Percentiles rank a stretch among this genome's conserved stretches.
Conservation (phyloP, 2,888 invertebrate species). For the Dione juno region DNA sequence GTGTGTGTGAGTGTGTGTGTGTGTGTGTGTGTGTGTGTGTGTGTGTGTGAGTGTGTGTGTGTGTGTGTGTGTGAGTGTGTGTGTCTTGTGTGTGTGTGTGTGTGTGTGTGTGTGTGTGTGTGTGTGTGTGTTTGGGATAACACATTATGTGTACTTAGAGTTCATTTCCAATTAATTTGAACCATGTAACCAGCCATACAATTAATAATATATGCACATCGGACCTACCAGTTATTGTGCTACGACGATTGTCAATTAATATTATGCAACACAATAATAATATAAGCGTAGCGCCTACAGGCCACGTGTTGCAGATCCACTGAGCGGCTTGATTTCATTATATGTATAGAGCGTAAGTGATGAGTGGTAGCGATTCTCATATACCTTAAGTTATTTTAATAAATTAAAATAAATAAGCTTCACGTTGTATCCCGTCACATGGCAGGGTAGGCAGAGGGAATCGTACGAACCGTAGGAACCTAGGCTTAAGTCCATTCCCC, state of each 20-base stretch:
- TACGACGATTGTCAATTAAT: constrained; percentile 1
- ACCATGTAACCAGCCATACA: background rate
- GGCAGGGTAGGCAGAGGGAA: background rate
- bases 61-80: too few relatives aligned
- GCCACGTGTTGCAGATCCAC: constrained; percentile 41
- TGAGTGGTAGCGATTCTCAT: constrained; percentile 18
- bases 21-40: too few relatives aligned
- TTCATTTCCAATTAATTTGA: background rate
- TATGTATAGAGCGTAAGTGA: constrained; percentile 13
- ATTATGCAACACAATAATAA: constrained; percentile 17
- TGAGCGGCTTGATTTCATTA: constrained; percentile 39
- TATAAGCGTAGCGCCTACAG: constrained; percentile 8
- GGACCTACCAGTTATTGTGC: background rate
- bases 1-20: too few relatives aligned
- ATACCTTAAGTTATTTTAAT: background rate
- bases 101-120: too few relatives aligned
- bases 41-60: too few relatives aligned
- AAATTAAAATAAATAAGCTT: too few relatives aligned
- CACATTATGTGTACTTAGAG: too few relatives aligned
- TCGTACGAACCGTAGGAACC: too few relatives aligned
- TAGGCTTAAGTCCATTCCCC: background rate
- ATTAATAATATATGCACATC: too few relatives aligned
- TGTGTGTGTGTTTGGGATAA: too few relatives aligned
- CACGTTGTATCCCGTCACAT: background rate
- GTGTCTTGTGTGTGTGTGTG: too few relatives aligned